phyloP scores from a whole-genome alignment of 2,797 vertebrate genomes.

The Spheniscus humboldti region DNA sequence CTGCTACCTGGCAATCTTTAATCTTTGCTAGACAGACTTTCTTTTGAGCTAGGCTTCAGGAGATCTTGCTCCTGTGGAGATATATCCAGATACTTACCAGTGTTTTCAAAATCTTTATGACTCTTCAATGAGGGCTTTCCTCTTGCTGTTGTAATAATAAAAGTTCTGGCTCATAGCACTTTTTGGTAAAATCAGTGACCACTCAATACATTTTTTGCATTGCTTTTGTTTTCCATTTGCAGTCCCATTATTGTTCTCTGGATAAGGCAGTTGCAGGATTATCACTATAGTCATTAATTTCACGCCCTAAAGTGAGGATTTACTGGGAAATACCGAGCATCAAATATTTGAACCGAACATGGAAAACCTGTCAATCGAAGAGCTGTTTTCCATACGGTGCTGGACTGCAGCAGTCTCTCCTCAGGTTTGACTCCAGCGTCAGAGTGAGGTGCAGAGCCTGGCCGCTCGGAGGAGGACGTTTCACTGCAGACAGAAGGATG shows the following conservation, averaged over 20 bases:
- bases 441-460: background rate
- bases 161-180: background rate
- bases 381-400: background rate
- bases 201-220: background rate
- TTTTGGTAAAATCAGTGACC: background rate
- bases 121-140: background rate
- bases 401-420: background rate
- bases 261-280: background rate
- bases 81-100: background rate
- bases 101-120: background rate
- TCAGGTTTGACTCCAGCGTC: background rate
- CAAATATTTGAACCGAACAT: background rate
- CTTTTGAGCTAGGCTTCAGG: background rate
- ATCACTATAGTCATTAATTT: background rate
- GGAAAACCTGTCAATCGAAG: background rate
- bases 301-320: background rate
- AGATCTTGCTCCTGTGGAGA: background rate
- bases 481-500: background rate
- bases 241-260: background rate
- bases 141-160: background rate
- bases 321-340: background rate
- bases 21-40: background rate
- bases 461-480: fast-evolving
- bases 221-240: background rate
- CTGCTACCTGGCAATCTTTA: background rate